phyloP scores from a whole-genome alignment of 23 tunicate species.

The Trididemnum clinides region DNA sequence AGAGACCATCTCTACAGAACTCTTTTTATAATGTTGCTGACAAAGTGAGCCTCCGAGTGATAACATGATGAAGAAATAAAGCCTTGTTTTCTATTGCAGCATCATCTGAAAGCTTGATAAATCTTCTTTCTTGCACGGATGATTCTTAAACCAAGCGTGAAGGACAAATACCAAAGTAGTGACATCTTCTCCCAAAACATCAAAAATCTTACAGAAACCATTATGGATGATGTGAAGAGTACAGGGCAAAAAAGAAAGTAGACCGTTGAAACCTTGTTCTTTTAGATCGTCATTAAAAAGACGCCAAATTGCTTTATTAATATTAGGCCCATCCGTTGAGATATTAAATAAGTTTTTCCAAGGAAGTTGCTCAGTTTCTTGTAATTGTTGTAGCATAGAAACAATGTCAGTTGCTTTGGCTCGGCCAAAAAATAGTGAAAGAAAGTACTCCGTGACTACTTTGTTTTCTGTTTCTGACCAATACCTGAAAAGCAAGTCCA shows the following conservation, averaged over 20 bases:
- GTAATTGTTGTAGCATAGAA: not conserved
- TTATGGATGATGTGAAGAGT: not conserved
- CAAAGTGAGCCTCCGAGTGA: not conserved
- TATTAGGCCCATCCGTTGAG: not conserved
- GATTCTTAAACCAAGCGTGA: not conserved
- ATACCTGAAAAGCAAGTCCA: not conserved
- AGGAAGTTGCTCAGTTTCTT: not conserved
- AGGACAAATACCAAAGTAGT: not conserved
- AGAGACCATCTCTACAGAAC: not conserved
- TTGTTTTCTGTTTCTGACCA: conserved; percentile 1
- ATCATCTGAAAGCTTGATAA: not conserved
- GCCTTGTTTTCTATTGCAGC: not conserved
- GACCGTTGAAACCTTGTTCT: conserved; percentile 12
- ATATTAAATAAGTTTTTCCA: conserved; percentile 12
- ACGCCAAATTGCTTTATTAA: conserved; percentile 6
- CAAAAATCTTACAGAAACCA: not conserved
- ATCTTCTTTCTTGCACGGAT: not conserved
- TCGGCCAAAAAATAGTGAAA: not conserved
- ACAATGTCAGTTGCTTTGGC: not conserved
- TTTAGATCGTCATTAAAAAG: not conserved
- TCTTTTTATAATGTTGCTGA: not conserved
- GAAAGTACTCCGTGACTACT: not conserved
- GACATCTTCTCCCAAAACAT: conserved; percentile 13
- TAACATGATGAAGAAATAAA: not conserved
- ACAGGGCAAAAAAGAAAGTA: not conserved